Percentiles rank a stretch among this genome's conserved stretches.
phyloP scores from a whole-genome alignment of 2,113 vertebrate species.

The Pungitius pungitius region DNA sequence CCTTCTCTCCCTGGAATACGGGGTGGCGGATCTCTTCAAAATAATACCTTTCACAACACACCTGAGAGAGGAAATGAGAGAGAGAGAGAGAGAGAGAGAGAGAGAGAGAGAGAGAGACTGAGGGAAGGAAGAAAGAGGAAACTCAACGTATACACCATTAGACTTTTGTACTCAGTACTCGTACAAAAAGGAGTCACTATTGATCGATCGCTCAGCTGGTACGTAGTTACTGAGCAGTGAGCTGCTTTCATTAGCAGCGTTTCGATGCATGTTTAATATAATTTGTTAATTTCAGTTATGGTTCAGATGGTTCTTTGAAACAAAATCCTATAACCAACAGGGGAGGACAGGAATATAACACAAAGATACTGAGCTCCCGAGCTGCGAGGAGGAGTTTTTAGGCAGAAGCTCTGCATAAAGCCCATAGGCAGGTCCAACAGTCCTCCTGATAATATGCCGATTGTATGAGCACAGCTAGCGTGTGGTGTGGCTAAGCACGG shows the following conservation, averaged over 20 bases:
- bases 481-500: slow-evolving; percentile 67
- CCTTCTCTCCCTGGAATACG: slow-evolving; percentile 11
- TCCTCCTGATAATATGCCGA: slow-evolving; percentile 64
- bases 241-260: not conserved
- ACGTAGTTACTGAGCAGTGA: not conserved
- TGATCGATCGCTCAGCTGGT: not conserved
- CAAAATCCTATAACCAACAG: slow-evolving; percentile 7
- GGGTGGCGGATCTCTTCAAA: slow-evolving; percentile 47
- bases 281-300: not conserved
- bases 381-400: slow-evolving; percentile 32
- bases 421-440: slow-evolving; percentile 66
- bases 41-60: slow-evolving; percentile 47
- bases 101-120: not conserved
- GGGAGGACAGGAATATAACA: not conserved
- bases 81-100: slow-evolving; percentile 7
- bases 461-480: slow-evolving; percentile 70
- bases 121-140: not conserved
- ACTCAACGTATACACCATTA: not conserved
- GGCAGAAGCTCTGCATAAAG: slow-evolving; percentile 59
- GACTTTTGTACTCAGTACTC: not conserved
- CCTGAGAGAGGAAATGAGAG: slow-evolving; percentile 13
- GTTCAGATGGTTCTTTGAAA: not conserved
- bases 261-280: not conserved
- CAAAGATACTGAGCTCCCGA: slow-evolving; percentile 20
- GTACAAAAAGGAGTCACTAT: no score